phyloP scores from a whole-genome alignment of 2,797 vertebrate genomes.

The Toxotes lorentzi region DNA sequence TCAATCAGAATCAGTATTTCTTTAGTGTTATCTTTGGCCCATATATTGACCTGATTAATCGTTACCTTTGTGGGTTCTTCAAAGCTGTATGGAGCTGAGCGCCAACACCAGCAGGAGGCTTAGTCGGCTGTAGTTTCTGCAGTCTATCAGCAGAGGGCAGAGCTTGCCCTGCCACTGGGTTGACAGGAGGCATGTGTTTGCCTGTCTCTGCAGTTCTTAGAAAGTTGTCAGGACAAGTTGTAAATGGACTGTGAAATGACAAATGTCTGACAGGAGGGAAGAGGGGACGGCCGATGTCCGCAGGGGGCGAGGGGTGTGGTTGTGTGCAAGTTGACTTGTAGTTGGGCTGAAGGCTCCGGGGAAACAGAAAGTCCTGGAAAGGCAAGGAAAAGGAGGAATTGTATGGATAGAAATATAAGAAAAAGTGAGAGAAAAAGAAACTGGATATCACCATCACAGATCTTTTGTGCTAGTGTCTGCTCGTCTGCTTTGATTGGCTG shows the following conservation, averaged over 20 bases:
- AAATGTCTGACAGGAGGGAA: constrained; percentile 79
- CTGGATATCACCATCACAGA: neutral
- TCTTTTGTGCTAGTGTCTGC: neutral
- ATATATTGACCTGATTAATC: neutral
- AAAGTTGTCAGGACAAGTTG: constrained; percentile 35
- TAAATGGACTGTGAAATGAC: constrained; percentile 73
- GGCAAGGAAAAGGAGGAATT: constrained; percentile 17
- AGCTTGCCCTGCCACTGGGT: constrained; percentile 28
- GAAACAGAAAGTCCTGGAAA: constrained; percentile 84
- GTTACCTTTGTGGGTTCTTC: constrained; percentile 64
- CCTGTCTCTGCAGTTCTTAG: constrained; percentile 25
- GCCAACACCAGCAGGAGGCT: constrained; percentile 20
- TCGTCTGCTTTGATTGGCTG: neutral
- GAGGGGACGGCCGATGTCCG: constrained; percentile 52
- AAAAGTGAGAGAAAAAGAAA: neutral
- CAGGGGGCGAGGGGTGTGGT: constrained; percentile 35
- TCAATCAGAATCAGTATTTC: constrained; percentile 29
- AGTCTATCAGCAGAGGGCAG: constrained; percentile 77
- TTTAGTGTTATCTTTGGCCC: constrained; percentile 8
- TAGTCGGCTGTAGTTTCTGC: constrained; percentile 64
- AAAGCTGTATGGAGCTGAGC: constrained; percentile 23
- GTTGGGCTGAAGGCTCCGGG: constrained; percentile 68
- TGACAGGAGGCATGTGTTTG: constrained; percentile 56
- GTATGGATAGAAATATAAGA: neutral
- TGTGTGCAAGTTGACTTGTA: constrained; percentile 41